phyloP scores from a whole-genome alignment of 2,888 invertebrate genomes.

The Teinopalpus imperialis region DNA sequence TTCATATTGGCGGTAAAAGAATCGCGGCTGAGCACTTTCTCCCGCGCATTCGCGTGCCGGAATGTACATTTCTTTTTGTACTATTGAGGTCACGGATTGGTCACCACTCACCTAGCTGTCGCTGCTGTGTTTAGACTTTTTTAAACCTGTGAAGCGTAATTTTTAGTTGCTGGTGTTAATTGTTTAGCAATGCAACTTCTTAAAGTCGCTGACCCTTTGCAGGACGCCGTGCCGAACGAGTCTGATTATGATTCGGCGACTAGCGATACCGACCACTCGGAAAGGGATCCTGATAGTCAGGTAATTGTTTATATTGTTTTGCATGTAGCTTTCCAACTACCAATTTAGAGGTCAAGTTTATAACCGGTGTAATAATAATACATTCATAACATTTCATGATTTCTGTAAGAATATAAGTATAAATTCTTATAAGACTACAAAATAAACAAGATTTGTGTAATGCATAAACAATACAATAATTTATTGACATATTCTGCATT shows the following conservation, averaged over 20 bases:
- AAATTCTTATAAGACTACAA: no score
- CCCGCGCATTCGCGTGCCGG: slow-evolving; percentile 70
- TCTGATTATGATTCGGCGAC: slow-evolving; percentile 77
- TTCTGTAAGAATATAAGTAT: no score
- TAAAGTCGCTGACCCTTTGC: slow-evolving; percentile 67
- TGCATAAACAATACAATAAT: no score
- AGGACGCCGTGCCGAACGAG: slow-evolving; percentile 67
- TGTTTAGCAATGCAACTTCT: slow-evolving; percentile 60
- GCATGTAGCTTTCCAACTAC: slow-evolving; percentile 3
- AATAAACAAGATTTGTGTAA: no score
- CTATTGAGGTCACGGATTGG: slow-evolving; percentile 74
- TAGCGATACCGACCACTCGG: slow-evolving; percentile 79
- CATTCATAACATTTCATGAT: neutral
- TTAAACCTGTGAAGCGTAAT: slow-evolving; percentile 52
- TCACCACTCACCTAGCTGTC: slow-evolving; percentile 62
- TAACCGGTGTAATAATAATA: slow-evolving; percentile 3
- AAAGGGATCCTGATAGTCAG: slow-evolving; percentile 88
- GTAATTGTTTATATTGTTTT: slow-evolving; percentile 50
- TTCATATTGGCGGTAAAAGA: slow-evolving; percentile 73
- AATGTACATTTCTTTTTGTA: slow-evolving; percentile 75
- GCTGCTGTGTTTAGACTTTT: slow-evolving; percentile 53
- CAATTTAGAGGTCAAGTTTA: slow-evolving; percentile 9
- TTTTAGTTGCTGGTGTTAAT: slow-evolving; percentile 22
- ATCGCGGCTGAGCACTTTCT: slow-evolving; percentile 69
- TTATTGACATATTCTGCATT: no score